Conservation (phyloP, 2,888 invertebrate species). For the Epicampocera succincta region DNA sequence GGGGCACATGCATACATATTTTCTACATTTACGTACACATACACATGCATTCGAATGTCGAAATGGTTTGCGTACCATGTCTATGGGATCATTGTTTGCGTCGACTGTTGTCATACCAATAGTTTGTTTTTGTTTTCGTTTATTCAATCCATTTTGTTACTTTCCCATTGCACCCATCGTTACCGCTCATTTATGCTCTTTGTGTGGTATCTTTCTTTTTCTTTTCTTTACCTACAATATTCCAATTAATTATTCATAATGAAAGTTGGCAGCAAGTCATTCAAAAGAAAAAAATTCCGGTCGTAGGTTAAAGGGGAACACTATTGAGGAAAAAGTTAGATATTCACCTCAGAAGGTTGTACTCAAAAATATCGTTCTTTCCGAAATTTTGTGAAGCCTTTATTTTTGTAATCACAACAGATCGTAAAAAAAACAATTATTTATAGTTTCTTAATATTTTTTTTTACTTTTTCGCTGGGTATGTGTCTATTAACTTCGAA, state of each 20-base stretch:
- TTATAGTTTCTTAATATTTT: too few relatives aligned
- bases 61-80: conserved; percentile 11
- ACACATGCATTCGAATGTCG: too few relatives aligned
- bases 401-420: too few relatives aligned
- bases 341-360: too few relatives aligned
- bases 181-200: conserved; percentile 24
- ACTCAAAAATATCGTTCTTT: too few relatives aligned
- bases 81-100: conserved; percentile 26
- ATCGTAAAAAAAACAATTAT: too few relatives aligned
- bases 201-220: conserved; percentile 16
- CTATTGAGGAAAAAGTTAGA: neutral
- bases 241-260: conserved; percentile 46
- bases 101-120: conserved; percentile 29
- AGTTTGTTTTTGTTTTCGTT: conserved; percentile 15
- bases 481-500: too few relatives aligned
- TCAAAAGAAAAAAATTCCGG: conserved; percentile 10
- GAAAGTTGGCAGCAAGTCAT: conserved; percentile 57
- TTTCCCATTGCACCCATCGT: conserved; percentile 60
- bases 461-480: too few relatives aligned
- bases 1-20: conserved; percentile 55
- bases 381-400: too few relatives aligned
- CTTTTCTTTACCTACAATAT: neutral
- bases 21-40: neutral
- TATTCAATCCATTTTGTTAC: conserved; percentile 18
- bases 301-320: conserved; percentile 18